Evolutionary conservation across 2,888 invertebrate genomes (phyloP).

Genomic region (Ichneumon xanthorius): DNA sequence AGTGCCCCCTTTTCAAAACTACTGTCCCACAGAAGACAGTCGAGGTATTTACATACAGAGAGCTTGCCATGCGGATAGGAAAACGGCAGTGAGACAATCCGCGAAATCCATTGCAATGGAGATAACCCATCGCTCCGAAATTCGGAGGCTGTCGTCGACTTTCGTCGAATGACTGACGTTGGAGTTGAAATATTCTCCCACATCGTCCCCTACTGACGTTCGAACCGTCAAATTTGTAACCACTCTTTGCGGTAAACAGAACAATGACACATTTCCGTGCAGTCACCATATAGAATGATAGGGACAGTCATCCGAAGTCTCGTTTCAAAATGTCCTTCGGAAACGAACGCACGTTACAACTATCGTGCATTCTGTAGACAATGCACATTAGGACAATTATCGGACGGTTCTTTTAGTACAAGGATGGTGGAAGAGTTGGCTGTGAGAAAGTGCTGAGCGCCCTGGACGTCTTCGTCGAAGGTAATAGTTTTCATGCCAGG

Average conservation of each 20-base stretch:
- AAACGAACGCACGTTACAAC: background rate
- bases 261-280: background rate
- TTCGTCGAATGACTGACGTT: no score
- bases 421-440: conserved; percentile 9
- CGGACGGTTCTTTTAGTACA: conserved; percentile 5
- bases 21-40: background rate
- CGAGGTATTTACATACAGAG: background rate
- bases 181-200: no score
- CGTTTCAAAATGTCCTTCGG: conserved; percentile 1
- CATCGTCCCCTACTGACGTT: no score
- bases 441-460: conserved; percentile 23
- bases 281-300: background rate
- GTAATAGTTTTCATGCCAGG: background rate
- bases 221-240: no score
- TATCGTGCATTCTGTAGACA: conserved; percentile 23
- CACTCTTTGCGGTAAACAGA: background rate
- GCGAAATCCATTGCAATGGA: background rate
- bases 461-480: background rate
- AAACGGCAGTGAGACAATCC: background rate
- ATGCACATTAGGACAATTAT: conserved; percentile 37
- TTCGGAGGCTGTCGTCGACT: background rate
- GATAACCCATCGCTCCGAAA: background rate
- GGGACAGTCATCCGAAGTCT: background rate
- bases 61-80: background rate
- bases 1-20: conserved; percentile 20